A percentile compares a stretch with the other conserved stretches of the same genome.
Evolutionary conservation across 2,888 invertebrate genomes (phyloP).

Genomic region (Cheilosia pagana): DNA sequence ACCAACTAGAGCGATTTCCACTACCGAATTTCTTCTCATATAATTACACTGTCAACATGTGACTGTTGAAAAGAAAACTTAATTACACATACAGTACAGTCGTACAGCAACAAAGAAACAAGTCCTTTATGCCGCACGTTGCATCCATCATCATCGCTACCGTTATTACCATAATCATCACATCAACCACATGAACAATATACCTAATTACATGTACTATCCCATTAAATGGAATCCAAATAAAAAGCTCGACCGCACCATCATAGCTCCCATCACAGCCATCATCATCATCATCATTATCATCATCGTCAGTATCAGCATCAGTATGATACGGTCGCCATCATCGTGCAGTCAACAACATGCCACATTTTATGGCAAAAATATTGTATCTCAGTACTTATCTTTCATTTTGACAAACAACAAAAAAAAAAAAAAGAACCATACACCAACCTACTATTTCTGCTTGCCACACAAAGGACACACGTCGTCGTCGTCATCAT

Average conservation of each 20-base stretch:
- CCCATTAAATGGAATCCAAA: conserved; percentile 66
- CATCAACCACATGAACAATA: conserved; percentile 51
- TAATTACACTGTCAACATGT: conserved; percentile 65
- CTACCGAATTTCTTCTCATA: conserved; percentile 1
- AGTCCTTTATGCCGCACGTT: conserved; percentile 50
- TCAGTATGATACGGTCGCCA: conserved; percentile 38
- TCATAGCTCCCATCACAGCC: conserved; percentile 21
- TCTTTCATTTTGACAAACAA: conserved; percentile 35
- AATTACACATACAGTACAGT: conserved; percentile 38
- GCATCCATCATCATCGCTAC: conserved; percentile 35
- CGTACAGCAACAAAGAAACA: conserved; percentile 6
- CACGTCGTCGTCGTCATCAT: conserved; percentile 23
- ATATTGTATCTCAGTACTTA: conserved; percentile 64
- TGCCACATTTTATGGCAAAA: conserved; percentile 62
- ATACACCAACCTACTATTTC: conserved; percentile 6
- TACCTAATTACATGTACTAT: conserved; percentile 66
- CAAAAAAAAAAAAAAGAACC: conserved; percentile 24
- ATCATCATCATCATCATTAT: conserved; percentile 41
- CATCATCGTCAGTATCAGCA: conserved; percentile 43
- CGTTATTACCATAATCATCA: conserved; percentile 25
- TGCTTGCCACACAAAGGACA: conserved; percentile 47
- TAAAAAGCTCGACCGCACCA: conserved; percentile 70
- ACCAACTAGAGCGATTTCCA: neutral
- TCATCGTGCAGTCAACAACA: conserved; percentile 62
- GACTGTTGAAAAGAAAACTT: conserved; percentile 64